Evolutionary conservation across 2,797 vertebrate genomes (phyloP).

Genomic region (Oceanodroma leucorhoa): DNA sequence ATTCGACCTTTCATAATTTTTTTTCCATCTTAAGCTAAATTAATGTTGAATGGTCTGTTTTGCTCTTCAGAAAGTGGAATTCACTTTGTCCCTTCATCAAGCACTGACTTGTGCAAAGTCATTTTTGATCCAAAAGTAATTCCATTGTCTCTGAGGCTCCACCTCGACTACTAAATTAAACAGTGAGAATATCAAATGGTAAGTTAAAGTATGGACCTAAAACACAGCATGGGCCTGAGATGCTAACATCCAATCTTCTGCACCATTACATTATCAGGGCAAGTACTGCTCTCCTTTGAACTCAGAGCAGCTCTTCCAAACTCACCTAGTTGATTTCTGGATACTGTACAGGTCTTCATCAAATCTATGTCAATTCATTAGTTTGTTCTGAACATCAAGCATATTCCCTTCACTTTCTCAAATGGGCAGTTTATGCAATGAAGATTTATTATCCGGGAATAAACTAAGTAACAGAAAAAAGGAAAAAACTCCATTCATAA

Average conservation of each 20-base stretch:
- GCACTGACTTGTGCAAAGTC: not conserved
- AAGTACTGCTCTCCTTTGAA: not conserved
- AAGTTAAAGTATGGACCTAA: not conserved
- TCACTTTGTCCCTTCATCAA: not conserved
- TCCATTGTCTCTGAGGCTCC: not conserved
- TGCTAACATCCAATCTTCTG: not conserved
- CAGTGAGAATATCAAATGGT: not conserved
- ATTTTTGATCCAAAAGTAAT: not conserved
- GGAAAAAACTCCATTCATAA: not conserved
- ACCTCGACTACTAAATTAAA: not conserved
- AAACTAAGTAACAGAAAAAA: not conserved
- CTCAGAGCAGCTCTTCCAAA: not conserved
- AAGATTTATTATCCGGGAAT: not conserved
- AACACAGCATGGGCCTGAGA: not conserved
- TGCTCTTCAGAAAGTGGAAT: not conserved
- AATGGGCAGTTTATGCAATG: not conserved
- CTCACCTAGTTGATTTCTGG: not conserved
- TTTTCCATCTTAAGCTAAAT: not conserved
- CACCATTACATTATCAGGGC: not conserved
- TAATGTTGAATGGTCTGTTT: not conserved
- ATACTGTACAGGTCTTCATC: not conserved
- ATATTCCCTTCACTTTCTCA: not conserved
- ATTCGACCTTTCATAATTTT: not conserved
- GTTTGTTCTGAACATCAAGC: not conserved
- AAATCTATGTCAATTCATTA: not conserved